Conservation (phyloP, 2,797 vertebrate species). For the Pitangus sulphuratus region DNA sequence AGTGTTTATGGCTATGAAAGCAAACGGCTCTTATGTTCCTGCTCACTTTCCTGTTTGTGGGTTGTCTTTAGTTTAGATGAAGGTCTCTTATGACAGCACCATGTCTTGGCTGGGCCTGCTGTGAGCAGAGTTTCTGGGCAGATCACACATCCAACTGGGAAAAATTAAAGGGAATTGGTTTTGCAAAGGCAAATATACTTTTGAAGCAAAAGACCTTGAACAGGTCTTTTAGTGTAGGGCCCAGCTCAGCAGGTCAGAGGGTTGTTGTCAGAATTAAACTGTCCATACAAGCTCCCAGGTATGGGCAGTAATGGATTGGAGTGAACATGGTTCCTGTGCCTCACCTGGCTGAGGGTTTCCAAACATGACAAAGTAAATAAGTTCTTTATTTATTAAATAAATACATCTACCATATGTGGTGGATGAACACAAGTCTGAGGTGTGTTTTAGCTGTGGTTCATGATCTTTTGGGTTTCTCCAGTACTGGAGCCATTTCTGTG, state of each 20-base stretch:
- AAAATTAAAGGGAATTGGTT: background rate
- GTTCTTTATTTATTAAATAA: background rate
- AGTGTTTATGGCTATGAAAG: background rate
- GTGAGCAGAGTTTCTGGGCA: background rate
- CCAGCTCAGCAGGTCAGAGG: background rate
- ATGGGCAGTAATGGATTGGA: background rate
- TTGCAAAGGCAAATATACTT: background rate
- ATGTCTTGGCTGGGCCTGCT: background rate
- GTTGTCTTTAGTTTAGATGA: background rate
- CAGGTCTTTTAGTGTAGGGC: background rate
- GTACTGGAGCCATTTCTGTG: background rate
- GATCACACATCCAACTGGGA: background rate
- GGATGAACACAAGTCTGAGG: background rate
- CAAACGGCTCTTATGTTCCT: background rate
- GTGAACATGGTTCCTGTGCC: background rate
- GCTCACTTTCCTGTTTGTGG: background rate
- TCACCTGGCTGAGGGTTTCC: background rate
- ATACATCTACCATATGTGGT: background rate
- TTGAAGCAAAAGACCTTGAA: background rate
- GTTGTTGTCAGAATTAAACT: background rate
- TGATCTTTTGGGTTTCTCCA: background rate
- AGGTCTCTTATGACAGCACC: background rate
- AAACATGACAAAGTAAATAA: background rate
- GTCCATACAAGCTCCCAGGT: background rate
- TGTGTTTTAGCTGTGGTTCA: background rate